Percentiles rank a stretch among this genome's conserved stretches.
Conservation (phyloP, 2,113 vertebrate species). For the Sinosuthora webbiana region DNA sequence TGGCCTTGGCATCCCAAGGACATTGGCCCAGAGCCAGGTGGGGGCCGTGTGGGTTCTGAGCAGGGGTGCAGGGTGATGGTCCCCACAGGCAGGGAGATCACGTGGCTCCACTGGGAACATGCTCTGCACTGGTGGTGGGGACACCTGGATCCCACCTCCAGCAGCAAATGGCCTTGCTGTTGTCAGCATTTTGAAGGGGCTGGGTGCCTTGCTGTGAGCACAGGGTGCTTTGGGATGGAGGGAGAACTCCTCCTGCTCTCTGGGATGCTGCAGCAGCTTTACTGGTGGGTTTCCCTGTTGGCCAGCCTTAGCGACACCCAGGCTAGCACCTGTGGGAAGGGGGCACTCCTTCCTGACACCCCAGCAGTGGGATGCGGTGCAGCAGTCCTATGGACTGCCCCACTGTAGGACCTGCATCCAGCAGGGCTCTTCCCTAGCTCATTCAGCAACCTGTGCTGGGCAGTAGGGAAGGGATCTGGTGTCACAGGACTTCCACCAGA, state of each 20-base stretch:
- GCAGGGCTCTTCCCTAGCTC: neutral
- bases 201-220: neutral
- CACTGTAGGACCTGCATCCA: neutral
- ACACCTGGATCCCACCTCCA: neutral
- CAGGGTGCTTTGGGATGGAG: neutral
- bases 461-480: neutral
- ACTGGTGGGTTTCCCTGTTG: neutral
- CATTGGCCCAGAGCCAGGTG: accelerated
- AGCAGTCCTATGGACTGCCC: neutral
- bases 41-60: neutral
- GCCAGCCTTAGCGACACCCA: neutral
- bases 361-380: neutral
- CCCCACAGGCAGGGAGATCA: neutral
- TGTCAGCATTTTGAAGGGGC: neutral
- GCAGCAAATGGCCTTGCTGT: neutral
- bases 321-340: accelerated
- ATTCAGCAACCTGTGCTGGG: neutral
- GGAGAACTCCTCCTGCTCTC: neutral
- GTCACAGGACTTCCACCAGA: neutral
- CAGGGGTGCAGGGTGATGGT: accelerated
- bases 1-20: accelerated
- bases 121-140: neutral
- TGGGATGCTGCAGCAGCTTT: neutral
- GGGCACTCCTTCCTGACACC: neutral
- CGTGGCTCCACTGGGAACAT: accelerated